Evolutionary conservation across 2,797 vertebrate genomes (phyloP).

Genomic region (Anguilla anguilla): DNA sequence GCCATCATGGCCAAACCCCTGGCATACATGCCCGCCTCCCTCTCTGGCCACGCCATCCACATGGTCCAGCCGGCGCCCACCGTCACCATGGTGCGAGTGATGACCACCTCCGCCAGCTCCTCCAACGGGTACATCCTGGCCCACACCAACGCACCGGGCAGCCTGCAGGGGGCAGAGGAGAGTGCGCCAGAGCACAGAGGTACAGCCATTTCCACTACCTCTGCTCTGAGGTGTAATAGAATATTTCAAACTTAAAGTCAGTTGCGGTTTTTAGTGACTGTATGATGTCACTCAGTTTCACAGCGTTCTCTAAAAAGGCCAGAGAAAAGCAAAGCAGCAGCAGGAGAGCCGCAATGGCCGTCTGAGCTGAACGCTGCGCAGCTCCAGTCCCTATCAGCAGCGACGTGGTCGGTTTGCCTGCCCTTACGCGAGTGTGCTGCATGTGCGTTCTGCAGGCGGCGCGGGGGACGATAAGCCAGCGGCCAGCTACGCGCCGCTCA

Average conservation of each 20-base stretch:
- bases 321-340: not conserved
- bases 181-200: conserved; percentile 75
- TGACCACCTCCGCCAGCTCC: conserved; percentile 80
- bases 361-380: not conserved
- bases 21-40: conserved; percentile 84
- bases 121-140: conserved; percentile 88
- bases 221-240: not conserved
- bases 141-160: conserved; percentile 67
- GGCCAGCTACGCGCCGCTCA: conserved; percentile 74
- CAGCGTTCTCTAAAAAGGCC: not conserved
- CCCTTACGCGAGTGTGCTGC: not conserved
- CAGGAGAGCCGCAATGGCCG: not conserved
- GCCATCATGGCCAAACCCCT: conserved; percentile 82
- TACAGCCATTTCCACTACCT: conserved; percentile 35
- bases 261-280: not conserved
- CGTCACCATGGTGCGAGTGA: conserved; percentile 92
- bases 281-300: not conserved
- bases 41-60: conserved; percentile 85
- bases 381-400: not conserved
- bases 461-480: conserved; percentile 74
- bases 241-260: not conserved
- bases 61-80: conserved; percentile 87
- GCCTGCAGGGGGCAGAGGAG: conserved; percentile 67
- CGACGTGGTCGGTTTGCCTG: not conserved
- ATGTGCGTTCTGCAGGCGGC: not conserved